A percentile compares a stretch with the other conserved stretches of the same genome.
These are phyloP conservation scores for Meloidogyne chitwoodi DNA, from an alignment of 1,140 invertebrate species.

Conservation along the genomic window DNA sequence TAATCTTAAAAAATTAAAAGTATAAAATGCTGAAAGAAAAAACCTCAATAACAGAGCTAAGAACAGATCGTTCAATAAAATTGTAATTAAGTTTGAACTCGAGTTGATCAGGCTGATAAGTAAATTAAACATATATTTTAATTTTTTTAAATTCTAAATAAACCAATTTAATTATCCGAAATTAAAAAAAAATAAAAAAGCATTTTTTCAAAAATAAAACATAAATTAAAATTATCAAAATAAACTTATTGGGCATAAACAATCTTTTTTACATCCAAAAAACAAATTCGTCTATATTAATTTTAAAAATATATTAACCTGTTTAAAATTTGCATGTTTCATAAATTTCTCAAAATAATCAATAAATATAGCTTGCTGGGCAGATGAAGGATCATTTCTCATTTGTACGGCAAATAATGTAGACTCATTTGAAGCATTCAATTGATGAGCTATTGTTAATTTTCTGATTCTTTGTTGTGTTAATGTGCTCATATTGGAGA, in stretches of 20 bases:
- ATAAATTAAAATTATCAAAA: background rate
- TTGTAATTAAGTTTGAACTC: conserved; percentile 3
- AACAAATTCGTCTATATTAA: too few species aligned
- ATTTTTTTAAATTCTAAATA: too few species aligned
- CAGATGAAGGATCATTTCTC: background rate
- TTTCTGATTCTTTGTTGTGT: conserved; percentile 7
- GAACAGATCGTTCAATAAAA: conserved; percentile 11
- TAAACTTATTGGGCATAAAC: too few species aligned
- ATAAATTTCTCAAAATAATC: conserved; percentile 12
- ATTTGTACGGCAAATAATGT: background rate
- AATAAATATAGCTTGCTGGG: background rate
- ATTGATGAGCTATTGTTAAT: conserved; percentile 11
- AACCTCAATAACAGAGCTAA: conserved; percentile 23
- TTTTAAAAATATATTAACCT: background rate
- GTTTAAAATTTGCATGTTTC: background rate
- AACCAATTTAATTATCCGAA: too few species aligned
- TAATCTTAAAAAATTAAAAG: conserved; percentile 13
- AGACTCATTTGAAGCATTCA: background rate
- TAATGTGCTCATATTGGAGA: conserved; percentile 6
- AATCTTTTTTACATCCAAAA: too few species aligned
- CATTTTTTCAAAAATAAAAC: background rate
- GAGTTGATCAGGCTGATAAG: background rate
- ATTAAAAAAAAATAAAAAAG: too few species aligned
- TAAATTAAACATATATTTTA: too few species aligned
- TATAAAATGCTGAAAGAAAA: background rate